These are phyloP conservation scores for Connochaetes taurinus DNA, from an alignment of 2,113 vertebrate species.

Conservation along the genomic window DNA sequence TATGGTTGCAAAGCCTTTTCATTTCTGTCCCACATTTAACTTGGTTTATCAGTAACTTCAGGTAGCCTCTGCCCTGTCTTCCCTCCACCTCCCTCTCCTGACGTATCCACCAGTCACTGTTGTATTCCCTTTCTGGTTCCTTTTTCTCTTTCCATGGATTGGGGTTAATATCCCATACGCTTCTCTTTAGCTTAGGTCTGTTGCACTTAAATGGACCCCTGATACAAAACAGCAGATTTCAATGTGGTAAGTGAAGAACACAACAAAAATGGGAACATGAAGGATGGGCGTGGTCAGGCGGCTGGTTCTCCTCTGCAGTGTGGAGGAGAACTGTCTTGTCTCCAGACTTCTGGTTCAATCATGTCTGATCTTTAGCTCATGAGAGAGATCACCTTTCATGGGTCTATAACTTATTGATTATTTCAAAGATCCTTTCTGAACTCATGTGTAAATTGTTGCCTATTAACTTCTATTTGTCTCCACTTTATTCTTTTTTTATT, in stretches of 20 bases:
- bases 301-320: not conserved
- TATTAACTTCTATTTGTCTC: not conserved
- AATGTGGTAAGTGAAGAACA: not conserved
- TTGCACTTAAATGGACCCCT: not conserved
- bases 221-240: not conserved
- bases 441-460: not conserved
- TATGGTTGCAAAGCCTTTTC: not conserved
- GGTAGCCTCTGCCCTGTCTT: not conserved
- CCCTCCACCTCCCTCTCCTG: not conserved
- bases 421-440: not conserved
- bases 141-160: not conserved
- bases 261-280: not conserved
- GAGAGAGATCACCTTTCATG: not conserved
- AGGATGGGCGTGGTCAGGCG: not conserved
- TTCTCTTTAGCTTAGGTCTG: not conserved
- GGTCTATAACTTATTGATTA: not conserved
- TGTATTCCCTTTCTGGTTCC: not conserved
- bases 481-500: not conserved
- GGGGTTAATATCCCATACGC: not conserved
- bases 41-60: not conserved
- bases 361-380: not conserved
- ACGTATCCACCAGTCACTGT: not conserved
- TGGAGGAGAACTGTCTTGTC: not conserved
- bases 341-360: not conserved
- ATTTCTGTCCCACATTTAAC: not conserved